Base-by-base conservation (phyloP, 2,113 vertebrate species). In the Pterocles burchelli region DNA sequence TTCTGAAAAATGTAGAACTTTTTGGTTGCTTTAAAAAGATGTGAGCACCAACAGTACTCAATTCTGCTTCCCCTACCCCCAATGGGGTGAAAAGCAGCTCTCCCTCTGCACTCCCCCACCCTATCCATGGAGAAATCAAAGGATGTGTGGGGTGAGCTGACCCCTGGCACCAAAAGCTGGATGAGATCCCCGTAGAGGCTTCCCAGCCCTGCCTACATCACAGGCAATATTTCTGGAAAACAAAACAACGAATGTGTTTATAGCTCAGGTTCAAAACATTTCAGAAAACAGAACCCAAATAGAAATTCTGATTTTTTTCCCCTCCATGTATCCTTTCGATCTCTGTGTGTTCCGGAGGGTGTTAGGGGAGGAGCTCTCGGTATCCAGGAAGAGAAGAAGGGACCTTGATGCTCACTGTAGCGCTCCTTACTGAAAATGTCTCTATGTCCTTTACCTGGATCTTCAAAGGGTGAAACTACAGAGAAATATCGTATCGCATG, bases 391-490 rank as follows among this genome's bases (percentile, higher is more conserved):
- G n/a, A n/a, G n/a, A n/a, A 68, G 65, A 67, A 79, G 41, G 34
- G 45, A 41, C 1, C 34, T 33, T 66, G 75, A 85, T n/a, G 68
- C 74, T 77, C 34, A 8, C n/a, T 15, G 18, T 28, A 81, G 67
- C 17, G 6, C 63, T 95, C 94, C 94, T 96, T 94, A 96, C 36
- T 94, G 90, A 58, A 95, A 94, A 93, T 91, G 75, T 88, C 90
- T 92, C 48, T 36, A 43, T 96, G 96, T 96, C 94, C 93, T 97
- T 96, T 94, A 68, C 76, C 72, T 86, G 92, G 76, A 85, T 96
- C 90, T 95, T 90, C 91, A 86, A 93, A 95, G 92, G 74, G 54
- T 95, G 91, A 65, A 75, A 89, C 78, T 85, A 70, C 17, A 81
- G 85, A 66, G 84, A 91, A 90, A 84, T 95, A 86, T 49, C 76